Conservation (phyloP, 2,113 vertebrate genomes). For the Heloderma charlesbogerti region DNA sequence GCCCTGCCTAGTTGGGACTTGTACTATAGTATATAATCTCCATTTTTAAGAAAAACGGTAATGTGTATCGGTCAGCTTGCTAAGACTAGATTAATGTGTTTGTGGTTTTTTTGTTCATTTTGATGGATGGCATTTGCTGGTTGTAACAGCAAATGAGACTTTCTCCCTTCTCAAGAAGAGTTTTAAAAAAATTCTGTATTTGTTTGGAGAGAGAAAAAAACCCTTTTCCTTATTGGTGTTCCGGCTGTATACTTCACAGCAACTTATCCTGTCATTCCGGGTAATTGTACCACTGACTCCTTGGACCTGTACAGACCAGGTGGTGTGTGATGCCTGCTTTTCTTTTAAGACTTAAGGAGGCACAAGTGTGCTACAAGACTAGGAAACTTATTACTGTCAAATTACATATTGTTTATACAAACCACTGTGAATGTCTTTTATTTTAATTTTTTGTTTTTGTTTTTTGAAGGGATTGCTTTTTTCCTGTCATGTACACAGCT, state of each 20-base stretch:
- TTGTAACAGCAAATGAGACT: constrained; percentile 78
- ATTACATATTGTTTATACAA: constrained; percentile 78
- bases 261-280: constrained; percentile 72
- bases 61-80: constrained; percentile 84
- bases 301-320: constrained; percentile 57
- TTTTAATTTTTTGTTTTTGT: constrained; percentile 67
- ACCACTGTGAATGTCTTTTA: constrained; percentile 83
- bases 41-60: constrained; percentile 79
- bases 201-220: constrained; percentile 44
- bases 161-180: constrained; percentile 70
- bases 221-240: constrained; percentile 80
- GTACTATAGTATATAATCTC: constrained; percentile 82
- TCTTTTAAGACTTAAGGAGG: constrained; percentile 77
- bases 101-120: constrained; percentile 75
- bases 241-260: constrained; percentile 84
- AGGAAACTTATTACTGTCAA: constrained; percentile 73
- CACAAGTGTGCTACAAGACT: constrained; percentile 77
- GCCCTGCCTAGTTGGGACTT: constrained; percentile 79
- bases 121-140: constrained; percentile 80
- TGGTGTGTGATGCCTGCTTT: constrained; percentile 76
- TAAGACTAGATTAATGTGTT: constrained; percentile 80
- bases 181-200: constrained; percentile 63
- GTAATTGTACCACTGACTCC: constrained; percentile 61
- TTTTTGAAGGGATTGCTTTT: constrained; percentile 81
- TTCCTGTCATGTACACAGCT: constrained; percentile 74